phyloP scores from a whole-genome alignment of 2,113 vertebrate species.

The Ivindomyrus marchei region DNA sequence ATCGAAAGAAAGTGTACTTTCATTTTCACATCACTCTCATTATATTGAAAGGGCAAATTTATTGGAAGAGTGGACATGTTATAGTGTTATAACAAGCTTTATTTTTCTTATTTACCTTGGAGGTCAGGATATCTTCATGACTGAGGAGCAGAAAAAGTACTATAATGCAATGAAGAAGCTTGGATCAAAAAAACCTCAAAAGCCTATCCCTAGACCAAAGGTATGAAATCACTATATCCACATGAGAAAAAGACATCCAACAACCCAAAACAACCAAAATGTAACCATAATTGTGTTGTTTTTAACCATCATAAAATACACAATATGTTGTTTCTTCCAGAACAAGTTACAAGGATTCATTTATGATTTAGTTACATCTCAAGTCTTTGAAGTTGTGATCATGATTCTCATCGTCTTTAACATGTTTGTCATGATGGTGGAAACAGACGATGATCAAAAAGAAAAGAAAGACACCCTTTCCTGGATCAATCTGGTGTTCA shows the following conservation, averaged over 20 bases:
- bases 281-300: neutral
- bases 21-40: neutral
- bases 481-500: constrained; percentile 91
- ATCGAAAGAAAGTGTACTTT: neutral
- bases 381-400: constrained; percentile 94
- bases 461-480: no score
- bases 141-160: constrained; percentile 94
- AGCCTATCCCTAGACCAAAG: constrained; percentile 79
- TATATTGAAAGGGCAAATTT: neutral
- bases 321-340: constrained; percentile 47
- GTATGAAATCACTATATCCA: constrained; percentile 49
- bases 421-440: constrained; percentile 99
- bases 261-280: neutral
- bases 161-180: constrained; percentile 95
- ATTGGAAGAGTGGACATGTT: neutral
- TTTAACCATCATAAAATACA: neutral
- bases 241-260: neutral
- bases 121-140: constrained; percentile 96
- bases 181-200: constrained; percentile 92
- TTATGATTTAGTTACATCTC: constrained; percentile 92
- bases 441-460: constrained; percentile 77
- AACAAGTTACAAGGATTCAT: constrained; percentile 92
- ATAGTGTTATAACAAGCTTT: constrained; percentile 60
- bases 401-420: constrained; percentile 99
- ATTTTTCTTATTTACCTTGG: constrained; percentile 60